Evolutionary conservation across 2,888 invertebrate species (phyloP).

Genomic region (Prenolepis imparis): DNA sequence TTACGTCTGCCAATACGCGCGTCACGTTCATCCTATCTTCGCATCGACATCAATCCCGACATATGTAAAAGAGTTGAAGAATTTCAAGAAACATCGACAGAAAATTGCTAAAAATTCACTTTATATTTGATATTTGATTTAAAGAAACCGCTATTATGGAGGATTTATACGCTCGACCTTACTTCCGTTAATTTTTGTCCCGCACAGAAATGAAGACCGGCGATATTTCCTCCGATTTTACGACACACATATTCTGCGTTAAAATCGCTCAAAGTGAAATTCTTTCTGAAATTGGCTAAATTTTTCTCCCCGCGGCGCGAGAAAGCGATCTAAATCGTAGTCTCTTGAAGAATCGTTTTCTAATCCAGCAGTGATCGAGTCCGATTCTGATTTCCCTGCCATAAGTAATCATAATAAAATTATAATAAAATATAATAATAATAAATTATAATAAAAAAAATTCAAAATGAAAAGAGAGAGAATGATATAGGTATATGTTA

Average conservation of each 20-base stretch:
- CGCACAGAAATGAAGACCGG: background rate
- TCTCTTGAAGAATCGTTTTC: slow-evolving; percentile 15
- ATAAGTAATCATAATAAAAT: slow-evolving; percentile 2
- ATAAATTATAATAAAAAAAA: slow-evolving; percentile 8
- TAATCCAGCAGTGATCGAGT: background rate
- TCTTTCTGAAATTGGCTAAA: slow-evolving; percentile 14
- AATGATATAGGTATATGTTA: background rate
- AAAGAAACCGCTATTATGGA: background rate
- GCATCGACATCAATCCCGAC: background rate
- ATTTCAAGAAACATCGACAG: background rate
- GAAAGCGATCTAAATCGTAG: slow-evolving; percentile 27
- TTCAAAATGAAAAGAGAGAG: background rate
- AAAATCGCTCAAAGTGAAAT: slow-evolving; percentile 23
- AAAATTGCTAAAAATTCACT: background rate
- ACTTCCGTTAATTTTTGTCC: background rate
- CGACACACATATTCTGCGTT: slow-evolving; percentile 21
- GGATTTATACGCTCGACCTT: background rate
- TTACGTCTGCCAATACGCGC: background rate
- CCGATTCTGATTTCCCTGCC: background rate
- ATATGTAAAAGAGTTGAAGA: background rate
- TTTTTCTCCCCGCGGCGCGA: background rate
- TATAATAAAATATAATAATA: background rate
- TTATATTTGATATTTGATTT: background rate
- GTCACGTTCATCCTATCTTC: background rate
- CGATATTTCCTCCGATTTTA: slow-evolving; percentile 28